Evolutionary conservation across 2,888 invertebrate genomes (phyloP), one percentile per base, ranked within the genome.

Genomic region (Trachelus tabidus): DNA sequence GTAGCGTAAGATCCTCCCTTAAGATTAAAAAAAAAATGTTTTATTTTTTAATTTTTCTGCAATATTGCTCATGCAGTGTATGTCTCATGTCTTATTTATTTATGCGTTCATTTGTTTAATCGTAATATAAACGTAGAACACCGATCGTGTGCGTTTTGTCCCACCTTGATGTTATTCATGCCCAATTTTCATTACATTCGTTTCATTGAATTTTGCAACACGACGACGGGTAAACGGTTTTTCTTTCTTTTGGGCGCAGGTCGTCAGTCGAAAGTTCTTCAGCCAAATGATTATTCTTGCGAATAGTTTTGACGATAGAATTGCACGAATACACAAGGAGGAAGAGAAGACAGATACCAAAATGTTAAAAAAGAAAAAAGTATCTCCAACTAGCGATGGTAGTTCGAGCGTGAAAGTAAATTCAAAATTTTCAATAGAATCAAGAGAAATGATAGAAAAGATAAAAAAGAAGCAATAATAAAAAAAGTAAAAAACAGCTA

Each of bases 41-140:
- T 71, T 15, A 31, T 71, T 71, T 71, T 12, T 33, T 69, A 6
- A 12, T 34, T 83, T 89, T 85, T 87, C 85, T 88, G 87, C 85
- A 90, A 89, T 90, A 88, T 87, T 90, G 91, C 90, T 91, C 91
- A 86, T 90, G 91, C 90, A 87, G 89, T 89, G 90, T 91, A 90
- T 90, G 91, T 90, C 91, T 91, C 91, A 91, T 91, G 91, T 91
- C 91, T 89, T 89, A 89, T 85, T 85, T 87, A 81, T 85, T 88
- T 81, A 56, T 83, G 75, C 81, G 77, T 85, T 81, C 69, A 76
- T 83, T 83, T 83, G 79, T 69, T 80, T 83, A 71, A 33, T 71
- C 34, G 31, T 71, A 71, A 31, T 34, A 71, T 34, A 71, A 33
- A 31, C 12, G 31, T 71, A 33, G 71, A 33, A 31, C 33, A 71